phyloP scores from a whole-genome alignment of 2,888 invertebrate genomes.

The Heliconius sara region DNA sequence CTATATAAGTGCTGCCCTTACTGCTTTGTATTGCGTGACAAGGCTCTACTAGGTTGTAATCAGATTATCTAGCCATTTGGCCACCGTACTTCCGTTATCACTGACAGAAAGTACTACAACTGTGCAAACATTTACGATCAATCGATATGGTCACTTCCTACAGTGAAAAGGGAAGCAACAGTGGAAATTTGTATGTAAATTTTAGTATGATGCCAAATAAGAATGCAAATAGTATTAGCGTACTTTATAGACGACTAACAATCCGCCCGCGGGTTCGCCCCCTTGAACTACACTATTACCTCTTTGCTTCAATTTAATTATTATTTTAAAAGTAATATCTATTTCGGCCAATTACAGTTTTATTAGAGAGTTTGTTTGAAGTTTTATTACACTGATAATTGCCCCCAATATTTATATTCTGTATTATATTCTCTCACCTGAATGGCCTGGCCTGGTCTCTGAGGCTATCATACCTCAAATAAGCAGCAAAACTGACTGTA shows the following conservation, averaged over 20 bases:
- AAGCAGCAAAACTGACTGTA: no score
- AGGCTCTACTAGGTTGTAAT: slow-evolving; percentile 67
- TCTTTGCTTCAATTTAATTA: no score
- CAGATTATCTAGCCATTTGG: slow-evolving; percentile 67
- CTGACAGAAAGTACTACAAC: slow-evolving; percentile 61
- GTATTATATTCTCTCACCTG: no score
- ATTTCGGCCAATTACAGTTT: no score
- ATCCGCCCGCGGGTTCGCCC: no score
- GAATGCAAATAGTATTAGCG: not conserved
- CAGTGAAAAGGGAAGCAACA: slow-evolving; percentile 7
- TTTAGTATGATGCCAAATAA: not conserved
- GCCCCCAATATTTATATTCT: no score
- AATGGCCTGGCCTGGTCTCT: no score
- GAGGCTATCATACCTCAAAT: no score
- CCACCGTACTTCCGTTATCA: slow-evolving; percentile 58
- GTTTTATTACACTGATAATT: no score
- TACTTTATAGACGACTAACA: not conserved
- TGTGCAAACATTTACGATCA: slow-evolving; percentile 38
- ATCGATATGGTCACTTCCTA: slow-evolving; percentile 34
- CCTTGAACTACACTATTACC: no score
- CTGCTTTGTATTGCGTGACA: slow-evolving; percentile 69
- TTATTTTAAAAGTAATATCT: no score
- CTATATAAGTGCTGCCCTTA: not conserved
- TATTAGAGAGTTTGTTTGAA: no score
- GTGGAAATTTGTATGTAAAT: not conserved